Evolutionary conservation across 2,113 vertebrate species (phyloP), one percentile per base, ranked within the genome.

Genomic region (Perca flavescens): DNA sequence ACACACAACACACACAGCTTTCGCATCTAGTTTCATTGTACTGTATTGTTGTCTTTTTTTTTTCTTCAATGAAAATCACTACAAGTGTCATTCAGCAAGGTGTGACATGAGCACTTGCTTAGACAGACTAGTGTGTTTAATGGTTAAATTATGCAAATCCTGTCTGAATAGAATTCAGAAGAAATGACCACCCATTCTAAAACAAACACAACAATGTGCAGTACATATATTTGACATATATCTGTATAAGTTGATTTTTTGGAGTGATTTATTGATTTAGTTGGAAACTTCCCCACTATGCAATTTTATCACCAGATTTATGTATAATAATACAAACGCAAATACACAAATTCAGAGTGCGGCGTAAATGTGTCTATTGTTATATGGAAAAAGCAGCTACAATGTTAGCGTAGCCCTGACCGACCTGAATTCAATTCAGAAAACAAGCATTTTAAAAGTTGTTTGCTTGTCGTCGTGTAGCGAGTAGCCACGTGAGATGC

Each of bases 71-170:
- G 16, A 36, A 66, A 70, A 76, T 74, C 66, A 21, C 53, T 25
- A 54, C 22, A 77, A 84, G 69, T 76, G 79, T 81, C 78, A 74
- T 85, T 84, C 22, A 61, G 40, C 15, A 67, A 74, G 71, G 63
- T 82, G 80, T 58, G 57, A 80, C 62, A 56, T 46, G 14, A 57
- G 28, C 22, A 43, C 43, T 80, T 49, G 28, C 56, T 50, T 4
- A 21, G 84, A 21, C 36, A 52, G 73, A 16, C 10, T 8, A 0
- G 16, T 68, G 43, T 54, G 47, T 74, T 57, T 13, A 74, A 72
- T 28, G 19, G 40, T 54, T 80, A 82, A 17, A 60, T 3, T 47
- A 63, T 86, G 77, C n/a, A 76, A 63, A 80, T 83, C n/a, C 52
- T 40, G 49, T 58, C 13, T 10, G 31, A 83, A 31, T 40, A n/a